Conservation (phyloP, 2,797 vertebrate species). For the Thalassophryne amazonica region DNA sequence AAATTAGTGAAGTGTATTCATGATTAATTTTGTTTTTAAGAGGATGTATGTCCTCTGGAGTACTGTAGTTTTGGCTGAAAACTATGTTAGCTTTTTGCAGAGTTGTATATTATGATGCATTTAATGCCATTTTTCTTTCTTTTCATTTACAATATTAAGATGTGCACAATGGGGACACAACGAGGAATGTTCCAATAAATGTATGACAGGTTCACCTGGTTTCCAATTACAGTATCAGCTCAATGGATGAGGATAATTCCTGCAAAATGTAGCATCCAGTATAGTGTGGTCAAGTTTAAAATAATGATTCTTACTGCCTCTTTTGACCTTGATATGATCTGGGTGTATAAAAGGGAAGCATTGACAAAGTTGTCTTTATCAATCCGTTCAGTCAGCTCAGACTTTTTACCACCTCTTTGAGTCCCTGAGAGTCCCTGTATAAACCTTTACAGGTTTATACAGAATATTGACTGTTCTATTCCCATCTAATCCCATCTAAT, state of each 20-base stretch:
- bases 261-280: background rate
- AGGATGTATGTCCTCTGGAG: no score
- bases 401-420: conserved; percentile 67
- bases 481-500: conserved; percentile 77
- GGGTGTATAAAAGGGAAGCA: conserved; percentile 56
- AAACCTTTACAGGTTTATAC: conserved; percentile 71
- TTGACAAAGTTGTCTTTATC: conserved; percentile 72
- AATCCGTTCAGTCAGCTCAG: conserved; percentile 69
- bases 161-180: no score
- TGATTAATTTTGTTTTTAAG: no score
- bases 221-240: no score
- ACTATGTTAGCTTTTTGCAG: no score
- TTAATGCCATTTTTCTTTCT: no score
- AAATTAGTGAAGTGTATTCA: no score
- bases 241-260: background rate
- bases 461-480: conserved; percentile 62
- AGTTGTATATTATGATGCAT: no score
- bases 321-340: conserved; percentile 57
- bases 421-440: conserved; percentile 71
- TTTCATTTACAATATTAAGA: no score
- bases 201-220: no score
- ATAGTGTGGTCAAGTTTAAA: conserved; percentile 15
- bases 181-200: no score
- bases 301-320: conserved; percentile 19
- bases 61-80: no score